phyloP scores from a whole-genome alignment of 1,140 invertebrate species.

The Delia radicum region DNA sequence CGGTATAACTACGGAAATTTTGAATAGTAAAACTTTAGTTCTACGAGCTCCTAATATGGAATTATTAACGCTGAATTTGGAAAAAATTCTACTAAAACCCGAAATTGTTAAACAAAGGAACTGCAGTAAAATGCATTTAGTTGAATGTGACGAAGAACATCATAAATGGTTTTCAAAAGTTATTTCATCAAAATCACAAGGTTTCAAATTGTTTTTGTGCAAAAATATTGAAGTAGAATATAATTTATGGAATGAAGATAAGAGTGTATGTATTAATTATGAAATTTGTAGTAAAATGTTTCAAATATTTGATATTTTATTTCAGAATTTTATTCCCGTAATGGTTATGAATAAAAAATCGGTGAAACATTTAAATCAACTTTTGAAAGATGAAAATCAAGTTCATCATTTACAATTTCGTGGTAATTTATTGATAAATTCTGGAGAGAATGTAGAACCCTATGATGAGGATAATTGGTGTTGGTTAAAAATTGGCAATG shows the following conservation, averaged over 20 bases:
- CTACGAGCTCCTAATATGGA: constrained; percentile 57
- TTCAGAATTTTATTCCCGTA: constrained; percentile 50
- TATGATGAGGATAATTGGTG: constrained; percentile 55
- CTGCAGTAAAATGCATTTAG: constrained; percentile 53
- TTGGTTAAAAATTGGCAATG: constrained; percentile 44
- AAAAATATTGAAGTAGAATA: not conserved
- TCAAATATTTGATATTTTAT: not conserved
- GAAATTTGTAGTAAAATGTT: not conserved
- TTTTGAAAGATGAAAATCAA: constrained; percentile 29
- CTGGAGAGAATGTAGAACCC: constrained; percentile 32
- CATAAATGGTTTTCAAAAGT: constrained; percentile 62
- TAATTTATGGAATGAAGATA: not conserved
- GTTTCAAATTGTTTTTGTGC: constrained; percentile 53
- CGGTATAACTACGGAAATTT: constrained; percentile 55
- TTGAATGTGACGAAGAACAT: constrained; percentile 62
- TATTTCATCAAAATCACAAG: constrained; percentile 58
- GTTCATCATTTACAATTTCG: constrained; percentile 50
- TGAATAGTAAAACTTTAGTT: constrained; percentile 46
- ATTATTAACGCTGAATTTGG: constrained; percentile 53
- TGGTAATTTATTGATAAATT: constrained; percentile 50
- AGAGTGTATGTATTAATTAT: not conserved
- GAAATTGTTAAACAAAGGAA: constrained; percentile 52
- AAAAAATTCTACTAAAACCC: not conserved
- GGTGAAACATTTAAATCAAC: constrained; percentile 46
- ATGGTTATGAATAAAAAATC: constrained; percentile 50